Conservation (phyloP, 2,888 invertebrate species). For the Heliconius ismenius region DNA sequence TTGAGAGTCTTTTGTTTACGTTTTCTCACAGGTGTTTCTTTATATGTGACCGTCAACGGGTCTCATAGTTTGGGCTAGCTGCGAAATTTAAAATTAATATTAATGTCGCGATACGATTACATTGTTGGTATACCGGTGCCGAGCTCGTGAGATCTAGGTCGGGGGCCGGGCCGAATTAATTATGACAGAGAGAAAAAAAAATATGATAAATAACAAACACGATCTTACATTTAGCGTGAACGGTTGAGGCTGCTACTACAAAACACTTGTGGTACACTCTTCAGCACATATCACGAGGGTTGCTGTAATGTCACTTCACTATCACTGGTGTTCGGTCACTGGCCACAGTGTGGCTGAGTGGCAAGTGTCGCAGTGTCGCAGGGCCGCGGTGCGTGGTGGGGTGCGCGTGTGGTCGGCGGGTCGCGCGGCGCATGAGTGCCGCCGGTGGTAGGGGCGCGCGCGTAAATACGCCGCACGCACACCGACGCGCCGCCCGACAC, state of each 20-base stretch:
- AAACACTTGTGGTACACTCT: conserved; percentile 66
- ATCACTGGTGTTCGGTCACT: conserved; percentile 70
- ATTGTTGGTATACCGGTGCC: conserved; percentile 64
- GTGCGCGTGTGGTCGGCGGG: conserved; percentile 76
- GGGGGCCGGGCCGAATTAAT: conserved; percentile 49
- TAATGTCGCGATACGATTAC: conserved; percentile 70
- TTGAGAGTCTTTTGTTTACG: conserved; percentile 65
- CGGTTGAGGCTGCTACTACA: conserved; percentile 77
- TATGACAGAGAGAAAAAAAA: conserved; percentile 36
- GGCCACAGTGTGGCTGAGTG: conserved; percentile 63
- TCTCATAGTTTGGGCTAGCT: conserved; percentile 74
- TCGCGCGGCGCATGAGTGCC: conserved; percentile 80
- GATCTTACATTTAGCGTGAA: conserved; percentile 76
- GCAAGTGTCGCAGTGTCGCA: conserved; percentile 58
- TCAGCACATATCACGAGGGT: conserved; percentile 73
- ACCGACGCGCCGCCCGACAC: conserved; percentile 53
- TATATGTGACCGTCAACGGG: conserved; percentile 68
- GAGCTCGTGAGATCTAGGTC: conserved; percentile 79
- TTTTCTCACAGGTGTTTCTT: conserved; percentile 78
- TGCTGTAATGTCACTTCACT: conserved; percentile 71
- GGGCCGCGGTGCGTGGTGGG: conserved; percentile 63
- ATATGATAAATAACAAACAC: conserved; percentile 55
- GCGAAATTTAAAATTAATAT: conserved; percentile 75
- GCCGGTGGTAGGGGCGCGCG: conserved; percentile 77
- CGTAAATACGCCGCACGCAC: conserved; percentile 72